Percentiles rank a stretch among this genome's conserved stretches.
Conservation (phyloP, 2,888 invertebrate genomes). For the Sphaerophoria taeniata region DNA sequence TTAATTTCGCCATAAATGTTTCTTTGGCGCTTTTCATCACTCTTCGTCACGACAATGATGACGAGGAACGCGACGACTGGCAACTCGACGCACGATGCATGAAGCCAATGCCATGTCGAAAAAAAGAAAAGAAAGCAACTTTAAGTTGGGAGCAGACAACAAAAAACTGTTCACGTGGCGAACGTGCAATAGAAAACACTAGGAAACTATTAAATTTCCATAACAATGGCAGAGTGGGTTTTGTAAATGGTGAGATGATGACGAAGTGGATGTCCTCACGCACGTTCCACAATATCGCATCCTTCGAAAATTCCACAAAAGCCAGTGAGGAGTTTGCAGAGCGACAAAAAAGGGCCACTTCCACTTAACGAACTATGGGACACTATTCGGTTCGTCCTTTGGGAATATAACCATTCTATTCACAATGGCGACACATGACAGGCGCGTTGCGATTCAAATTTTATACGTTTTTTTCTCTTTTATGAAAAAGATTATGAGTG, state of each 20-base stretch:
- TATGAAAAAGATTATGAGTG: no score
- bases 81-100: not conserved
- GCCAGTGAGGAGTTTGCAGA: not conserved
- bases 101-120: not conserved
- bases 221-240: slow-evolving; percentile 56
- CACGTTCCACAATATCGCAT: slow-evolving; percentile 25
- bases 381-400: slow-evolving; percentile 30
- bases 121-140: slow-evolving; percentile 51
- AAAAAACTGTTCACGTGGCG: slow-evolving; percentile 9
- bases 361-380: slow-evolving; percentile 5
- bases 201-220: slow-evolving; percentile 72
- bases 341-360: slow-evolving; percentile 13
- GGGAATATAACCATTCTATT: slow-evolving; percentile 1
- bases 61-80: not conserved
- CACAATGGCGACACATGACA: not conserved
- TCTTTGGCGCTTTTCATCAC: not conserved
- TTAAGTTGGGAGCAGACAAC: slow-evolving; percentile 40
- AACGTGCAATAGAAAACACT: slow-evolving; percentile 24
- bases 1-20: slow-evolving; percentile 51
- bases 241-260: not conserved
- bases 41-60: not conserved
- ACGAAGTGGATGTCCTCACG: slow-evolving; percentile 4
- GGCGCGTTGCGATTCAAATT: not conserved
- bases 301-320: slow-evolving; percentile 15
- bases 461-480: no score